Conservation (phyloP, 2,797 vertebrate species). For the Enteromius viviparus region DNA sequence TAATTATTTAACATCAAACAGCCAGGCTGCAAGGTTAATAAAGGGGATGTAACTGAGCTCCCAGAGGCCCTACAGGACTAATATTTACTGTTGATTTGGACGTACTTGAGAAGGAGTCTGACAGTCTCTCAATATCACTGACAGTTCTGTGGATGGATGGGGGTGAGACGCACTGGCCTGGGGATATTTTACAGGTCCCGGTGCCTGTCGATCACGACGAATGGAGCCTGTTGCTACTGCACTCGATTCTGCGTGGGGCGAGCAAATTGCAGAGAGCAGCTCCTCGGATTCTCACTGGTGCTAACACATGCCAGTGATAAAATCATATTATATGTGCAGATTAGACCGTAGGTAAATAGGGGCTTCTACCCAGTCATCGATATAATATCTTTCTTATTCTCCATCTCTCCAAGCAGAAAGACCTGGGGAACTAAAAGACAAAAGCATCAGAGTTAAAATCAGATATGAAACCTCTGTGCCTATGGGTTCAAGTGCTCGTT, state of each 20-base stretch:
- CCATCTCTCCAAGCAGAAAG: constrained; percentile 48
- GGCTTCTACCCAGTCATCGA: constrained; percentile 54
- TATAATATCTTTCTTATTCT: constrained; percentile 53
- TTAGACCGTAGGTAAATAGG: constrained; percentile 61
- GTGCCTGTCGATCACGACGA: constrained; percentile 68
- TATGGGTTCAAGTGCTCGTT: constrained; percentile 69
- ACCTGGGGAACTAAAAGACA: constrained; percentile 57
- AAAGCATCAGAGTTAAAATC: constrained; percentile 67
- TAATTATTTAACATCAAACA: constrained; percentile 75
- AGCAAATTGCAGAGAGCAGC: constrained; percentile 48
- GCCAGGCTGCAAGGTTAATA: constrained; percentile 73
- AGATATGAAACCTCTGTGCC: constrained; percentile 66
- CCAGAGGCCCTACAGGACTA: constrained; percentile 67
- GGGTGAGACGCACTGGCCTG: constrained; percentile 66
- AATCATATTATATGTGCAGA: constrained; percentile 52
- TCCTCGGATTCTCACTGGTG: constrained; percentile 48
- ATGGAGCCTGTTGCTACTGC: constrained; percentile 54
- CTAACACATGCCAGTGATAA: constrained; percentile 56
- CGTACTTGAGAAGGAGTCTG: constrained; percentile 65
- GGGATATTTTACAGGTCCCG: constrained; percentile 72
- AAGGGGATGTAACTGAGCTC: constrained; percentile 68
- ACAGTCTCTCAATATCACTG: constrained; percentile 74
- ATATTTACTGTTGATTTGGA: constrained; percentile 74
- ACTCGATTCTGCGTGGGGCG: constrained; percentile 12
- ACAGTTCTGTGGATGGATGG: constrained; percentile 68